phyloP scores from a whole-genome alignment of 2,797 vertebrate species.

The Gobionotothen gibberifrons region DNA sequence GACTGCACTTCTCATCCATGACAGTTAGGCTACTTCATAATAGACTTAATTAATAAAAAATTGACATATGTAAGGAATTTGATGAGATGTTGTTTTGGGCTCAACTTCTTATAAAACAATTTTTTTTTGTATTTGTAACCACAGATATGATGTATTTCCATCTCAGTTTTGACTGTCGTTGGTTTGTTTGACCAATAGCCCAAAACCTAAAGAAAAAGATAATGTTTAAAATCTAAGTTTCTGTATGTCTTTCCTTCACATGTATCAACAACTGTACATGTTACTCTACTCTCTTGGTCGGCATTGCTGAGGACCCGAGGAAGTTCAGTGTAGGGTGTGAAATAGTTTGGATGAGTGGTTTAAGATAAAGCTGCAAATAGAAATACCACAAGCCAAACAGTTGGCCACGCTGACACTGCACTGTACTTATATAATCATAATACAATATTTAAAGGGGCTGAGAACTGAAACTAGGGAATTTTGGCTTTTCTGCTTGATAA shows the following conservation, averaged over 20 bases:
- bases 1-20: constrained; percentile 14
- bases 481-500: background rate
- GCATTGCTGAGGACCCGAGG: no score
- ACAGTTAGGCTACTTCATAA: background rate
- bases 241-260: no score
- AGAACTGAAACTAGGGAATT: background rate
- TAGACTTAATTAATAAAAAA: background rate
- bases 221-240: background rate
- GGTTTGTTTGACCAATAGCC: constrained; percentile 4
- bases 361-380: no score
- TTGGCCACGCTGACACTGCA: no score
- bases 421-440: background rate
- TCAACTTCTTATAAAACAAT: background rate
- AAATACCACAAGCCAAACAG: no score
- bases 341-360: no score
- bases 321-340: no score
- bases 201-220: background rate
- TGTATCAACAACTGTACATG: no score
- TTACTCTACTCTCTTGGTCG: no score
- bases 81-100: background rate
- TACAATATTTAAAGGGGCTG: background rate
- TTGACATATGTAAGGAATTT: background rate
- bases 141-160: no score
- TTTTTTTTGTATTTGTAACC: no score
- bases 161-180: background rate